Percentiles rank a stretch among this genome's conserved stretches.
These are phyloP conservation scores for Phyllotis vaccarum DNA, from an alignment of 2,797 vertebrate genomes.

Conservation along the genomic window DNA sequence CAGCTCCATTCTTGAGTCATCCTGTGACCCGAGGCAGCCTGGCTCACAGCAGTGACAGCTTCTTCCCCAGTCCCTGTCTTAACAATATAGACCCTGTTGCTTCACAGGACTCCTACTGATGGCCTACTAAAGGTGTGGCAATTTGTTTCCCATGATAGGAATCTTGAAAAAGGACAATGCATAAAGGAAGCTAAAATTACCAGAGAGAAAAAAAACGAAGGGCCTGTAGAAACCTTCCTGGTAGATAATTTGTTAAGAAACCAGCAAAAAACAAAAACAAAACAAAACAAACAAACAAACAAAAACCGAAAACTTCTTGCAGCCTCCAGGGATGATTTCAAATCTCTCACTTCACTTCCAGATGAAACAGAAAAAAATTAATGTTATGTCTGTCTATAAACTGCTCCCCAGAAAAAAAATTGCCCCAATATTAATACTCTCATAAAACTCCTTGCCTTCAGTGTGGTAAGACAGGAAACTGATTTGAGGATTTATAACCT, in stretches of 20 bases:
- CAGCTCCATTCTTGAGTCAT: background rate
- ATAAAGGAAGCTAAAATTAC: background rate
- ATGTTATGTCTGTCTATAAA: background rate
- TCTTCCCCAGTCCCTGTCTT: background rate
- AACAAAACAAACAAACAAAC: too few species aligned
- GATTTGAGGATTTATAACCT: too few species aligned
- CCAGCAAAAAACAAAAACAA: background rate
- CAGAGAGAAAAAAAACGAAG: background rate
- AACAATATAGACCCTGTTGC: background rate
- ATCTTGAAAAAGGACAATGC: background rate
- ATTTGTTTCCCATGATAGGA: background rate
- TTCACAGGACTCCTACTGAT: background rate
- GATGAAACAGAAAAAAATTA: background rate
- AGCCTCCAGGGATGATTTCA: background rate
- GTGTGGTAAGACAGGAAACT: background rate
- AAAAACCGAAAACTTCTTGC: background rate
- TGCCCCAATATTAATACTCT: background rate
- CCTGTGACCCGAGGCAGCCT: background rate
- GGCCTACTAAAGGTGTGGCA: background rate
- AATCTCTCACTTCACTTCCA: background rate
- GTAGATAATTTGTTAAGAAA: background rate
- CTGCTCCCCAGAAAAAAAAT: background rate
- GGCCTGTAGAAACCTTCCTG: background rate
- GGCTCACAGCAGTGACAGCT: background rate
- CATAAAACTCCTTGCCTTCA: background rate